Conservation (phyloP, 2,888 invertebrate genomes). For the Phyllotreta cruciferae region DNA sequence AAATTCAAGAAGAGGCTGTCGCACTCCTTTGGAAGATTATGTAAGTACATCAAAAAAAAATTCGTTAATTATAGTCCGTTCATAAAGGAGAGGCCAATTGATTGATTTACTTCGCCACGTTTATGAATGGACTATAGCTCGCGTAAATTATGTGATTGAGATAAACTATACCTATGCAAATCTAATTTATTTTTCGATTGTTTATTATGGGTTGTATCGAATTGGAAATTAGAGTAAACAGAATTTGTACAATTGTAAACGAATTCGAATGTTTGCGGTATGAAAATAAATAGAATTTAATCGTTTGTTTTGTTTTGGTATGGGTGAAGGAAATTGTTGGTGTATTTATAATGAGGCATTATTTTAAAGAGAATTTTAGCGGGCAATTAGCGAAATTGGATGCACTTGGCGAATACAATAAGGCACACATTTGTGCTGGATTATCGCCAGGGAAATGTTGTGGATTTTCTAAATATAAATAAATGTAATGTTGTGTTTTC, state of each 20-base stretch:
- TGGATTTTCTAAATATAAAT: no score
- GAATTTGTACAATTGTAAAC: no score
- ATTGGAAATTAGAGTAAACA: no score
- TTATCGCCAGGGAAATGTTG: background rate
- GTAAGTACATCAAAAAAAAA: conserved; percentile 69
- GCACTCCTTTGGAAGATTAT: conserved; percentile 94
- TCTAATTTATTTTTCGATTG: no score
- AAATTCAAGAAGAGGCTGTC: conserved; percentile 95
- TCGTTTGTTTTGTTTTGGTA: background rate
- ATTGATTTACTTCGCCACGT: background rate
- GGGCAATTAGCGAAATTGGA: conserved; percentile 8
- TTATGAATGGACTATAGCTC: background rate
- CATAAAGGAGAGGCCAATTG: no score
- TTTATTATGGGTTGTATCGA: background rate
- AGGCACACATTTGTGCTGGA: background rate
- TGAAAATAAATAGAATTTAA: background rate
- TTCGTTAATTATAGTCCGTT: no score
- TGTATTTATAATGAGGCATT: background rate
- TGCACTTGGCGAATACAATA: conserved; percentile 2
- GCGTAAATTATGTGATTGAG: no score
- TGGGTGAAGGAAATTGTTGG: background rate
- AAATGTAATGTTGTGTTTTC: no score
- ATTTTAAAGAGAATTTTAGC: background rate
- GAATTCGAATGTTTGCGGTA: no score
- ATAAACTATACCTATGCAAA: no score